phyloP scores from a whole-genome alignment of 2,113 vertebrate genomes.

The Microtus montanus region DNA sequence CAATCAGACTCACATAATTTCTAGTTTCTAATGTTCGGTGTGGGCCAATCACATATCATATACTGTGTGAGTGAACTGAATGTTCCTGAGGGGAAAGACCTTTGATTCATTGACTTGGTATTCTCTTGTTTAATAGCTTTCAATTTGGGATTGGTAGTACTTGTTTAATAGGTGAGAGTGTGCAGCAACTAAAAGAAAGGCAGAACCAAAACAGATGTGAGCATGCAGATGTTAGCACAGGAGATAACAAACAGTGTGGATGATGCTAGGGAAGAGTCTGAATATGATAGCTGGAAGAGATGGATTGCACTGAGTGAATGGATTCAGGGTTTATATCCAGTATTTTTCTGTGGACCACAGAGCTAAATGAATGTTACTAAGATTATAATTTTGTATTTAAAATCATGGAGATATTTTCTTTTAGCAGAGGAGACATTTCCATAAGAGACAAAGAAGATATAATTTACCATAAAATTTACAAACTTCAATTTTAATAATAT shows the following conservation, averaged over 20 bases:
- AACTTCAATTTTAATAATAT: background rate
- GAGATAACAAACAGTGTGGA: background rate
- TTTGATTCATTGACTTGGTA: background rate
- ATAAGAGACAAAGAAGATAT: background rate
- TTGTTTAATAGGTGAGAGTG: background rate
- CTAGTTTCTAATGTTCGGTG: background rate
- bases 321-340: background rate
- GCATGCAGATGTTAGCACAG: background rate
- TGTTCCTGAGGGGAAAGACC: background rate
- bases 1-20: background rate
- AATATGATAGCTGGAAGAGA: background rate
- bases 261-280: background rate
- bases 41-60: background rate
- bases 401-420: background rate
- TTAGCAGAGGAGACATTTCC: background rate
- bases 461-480: background rate
- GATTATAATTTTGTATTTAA: constrained; percentile 38
- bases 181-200: background rate
- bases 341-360: background rate
- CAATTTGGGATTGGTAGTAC: background rate
- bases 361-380: background rate
- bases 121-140: background rate
- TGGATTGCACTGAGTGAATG: background rate
- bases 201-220: background rate
- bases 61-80: background rate